Evolutionary conservation across 2,888 invertebrate species (phyloP), one percentile per base, ranked within the genome.

Genomic region (Morpho achilles): DNA sequence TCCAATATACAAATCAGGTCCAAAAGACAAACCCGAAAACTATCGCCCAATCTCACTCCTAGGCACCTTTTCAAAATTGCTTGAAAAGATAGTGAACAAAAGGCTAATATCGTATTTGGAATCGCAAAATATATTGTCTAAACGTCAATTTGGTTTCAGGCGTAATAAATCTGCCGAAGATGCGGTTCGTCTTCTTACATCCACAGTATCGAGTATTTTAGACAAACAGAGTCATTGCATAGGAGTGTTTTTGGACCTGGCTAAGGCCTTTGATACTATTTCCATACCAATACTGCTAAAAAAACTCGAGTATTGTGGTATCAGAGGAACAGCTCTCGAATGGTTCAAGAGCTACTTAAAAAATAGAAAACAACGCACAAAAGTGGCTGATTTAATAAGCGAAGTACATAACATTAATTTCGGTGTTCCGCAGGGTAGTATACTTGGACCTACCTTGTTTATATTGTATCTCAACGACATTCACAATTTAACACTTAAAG

Each of bases 251-350:
- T 42, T 63, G 7, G 63, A 63, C 16, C 53, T 65, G 4, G 59
- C 56, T 5, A 60, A 59, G 43, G 63, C 63, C 2, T 66, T 63
- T 41, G 60, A 58, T 9, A 59, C 53, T 16, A 56, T 58, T 43
- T 52, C 49, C 9, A 44, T 46, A 8, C 50, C 49, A 2, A 39
- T 54, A 23, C 41, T 60, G 2, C 16, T 59, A 5, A 51, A 7
- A 9, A 62, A 62, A 48, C 43, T 59, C 3, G 54, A 59, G 45
- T 32, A 39, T 9, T 32, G 43, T 7, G 53, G 51, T 8, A 50
- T 67, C 3, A 57, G 65, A 45, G 61, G 59, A 6, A 57, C 1
- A 7, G 41, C 50, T 5, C 39, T 60, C 0, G 22, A 62, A n/a
- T 56, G 60, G 48, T 63, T 64, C 23, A 22, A n/a, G 5, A 32